Evolutionary conservation across 1,140 invertebrate genomes (phyloP).

Genomic region (Heliconius nattereri): DNA sequence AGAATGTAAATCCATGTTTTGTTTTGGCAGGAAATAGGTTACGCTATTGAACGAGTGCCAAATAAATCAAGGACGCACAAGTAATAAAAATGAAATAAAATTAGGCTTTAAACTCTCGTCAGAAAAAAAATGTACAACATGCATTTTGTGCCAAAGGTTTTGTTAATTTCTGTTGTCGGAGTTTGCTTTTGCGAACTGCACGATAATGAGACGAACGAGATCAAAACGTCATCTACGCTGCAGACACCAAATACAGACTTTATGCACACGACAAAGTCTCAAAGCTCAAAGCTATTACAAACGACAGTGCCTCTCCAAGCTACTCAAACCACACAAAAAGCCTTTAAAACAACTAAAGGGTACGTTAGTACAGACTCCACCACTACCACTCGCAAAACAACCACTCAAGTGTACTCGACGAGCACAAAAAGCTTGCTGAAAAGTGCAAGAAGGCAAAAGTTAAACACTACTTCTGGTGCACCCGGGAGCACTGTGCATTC

Average conservation of each 20-base stretch:
- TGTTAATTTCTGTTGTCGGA: conserved; percentile 50
- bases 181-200: conserved; percentile 45
- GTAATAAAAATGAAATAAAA: conserved; percentile 30
- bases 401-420: conserved; percentile 54
- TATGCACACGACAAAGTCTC: conserved; percentile 45
- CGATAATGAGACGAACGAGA: conserved; percentile 46
- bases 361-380: conserved; percentile 49
- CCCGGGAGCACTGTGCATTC: conserved; percentile 49
- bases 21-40: conserved; percentile 39
- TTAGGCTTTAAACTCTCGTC: conserved; percentile 14
- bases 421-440: conserved; percentile 65
- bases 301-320: conserved; percentile 49
- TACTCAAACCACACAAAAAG: conserved; percentile 64
- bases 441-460: conserved; percentile 72
- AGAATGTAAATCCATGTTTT: conserved; percentile 18
- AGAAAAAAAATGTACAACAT: conserved; percentile 26
- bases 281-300: conserved; percentile 52
- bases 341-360: conserved; percentile 61
- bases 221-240: conserved; percentile 42
- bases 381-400: conserved; percentile 55
- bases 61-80: conserved; percentile 32
- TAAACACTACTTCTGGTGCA: conserved; percentile 67
- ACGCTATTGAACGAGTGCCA: conserved; percentile 37
- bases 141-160: conserved; percentile 37
- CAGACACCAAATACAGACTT: conserved; percentile 44